phyloP scores from a whole-genome alignment of 1,140 invertebrate species.

The Drosophila funebris region DNA sequence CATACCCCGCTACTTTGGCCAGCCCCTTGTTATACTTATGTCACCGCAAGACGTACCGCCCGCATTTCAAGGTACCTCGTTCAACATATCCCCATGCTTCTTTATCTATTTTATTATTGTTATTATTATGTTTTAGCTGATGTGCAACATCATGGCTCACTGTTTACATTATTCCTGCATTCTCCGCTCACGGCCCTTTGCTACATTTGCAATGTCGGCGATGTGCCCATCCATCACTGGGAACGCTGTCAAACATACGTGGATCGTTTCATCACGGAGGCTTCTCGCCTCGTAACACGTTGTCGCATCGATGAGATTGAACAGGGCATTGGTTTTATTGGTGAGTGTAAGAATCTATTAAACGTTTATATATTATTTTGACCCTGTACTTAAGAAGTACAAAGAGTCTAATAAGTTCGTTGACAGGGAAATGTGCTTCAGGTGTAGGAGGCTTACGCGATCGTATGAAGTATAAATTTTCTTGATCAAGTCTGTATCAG shows the following conservation, averaged over 20 bases:
- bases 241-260: slow-evolving; percentile 94
- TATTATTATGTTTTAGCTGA: slow-evolving; percentile 86
- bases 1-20: slow-evolving; percentile 96
- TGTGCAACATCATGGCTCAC: slow-evolving; percentile 94
- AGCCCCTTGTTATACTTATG: slow-evolving; percentile 97
- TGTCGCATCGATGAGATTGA: slow-evolving; percentile 91
- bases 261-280: slow-evolving; percentile 95
- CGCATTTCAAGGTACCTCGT: slow-evolving; percentile 89
- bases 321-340: slow-evolving; percentile 83
- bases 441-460: too few relatives aligned
- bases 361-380: too few relatives aligned
- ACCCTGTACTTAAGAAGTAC: too few relatives aligned
- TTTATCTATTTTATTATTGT: neutral
- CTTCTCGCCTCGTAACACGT: slow-evolving; percentile 91
- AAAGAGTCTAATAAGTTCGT: too few relatives aligned
- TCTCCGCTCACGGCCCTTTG: slow-evolving; percentile 96
- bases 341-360: slow-evolving; percentile 25
- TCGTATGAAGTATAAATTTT: too few relatives aligned
- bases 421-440: too few relatives aligned
- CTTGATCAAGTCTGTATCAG: too few relatives aligned
- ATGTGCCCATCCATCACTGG: slow-evolving; percentile 94
- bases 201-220: slow-evolving; percentile 94
- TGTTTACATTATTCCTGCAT: slow-evolving; percentile 98
- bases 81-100: neutral
- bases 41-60: slow-evolving; percentile 95